A percentile compares a stretch with the other conserved stretches of the same genome.
Evolutionary conservation across 1,140 invertebrate species (phyloP).

Genomic region (Varroa destructor): DNA sequence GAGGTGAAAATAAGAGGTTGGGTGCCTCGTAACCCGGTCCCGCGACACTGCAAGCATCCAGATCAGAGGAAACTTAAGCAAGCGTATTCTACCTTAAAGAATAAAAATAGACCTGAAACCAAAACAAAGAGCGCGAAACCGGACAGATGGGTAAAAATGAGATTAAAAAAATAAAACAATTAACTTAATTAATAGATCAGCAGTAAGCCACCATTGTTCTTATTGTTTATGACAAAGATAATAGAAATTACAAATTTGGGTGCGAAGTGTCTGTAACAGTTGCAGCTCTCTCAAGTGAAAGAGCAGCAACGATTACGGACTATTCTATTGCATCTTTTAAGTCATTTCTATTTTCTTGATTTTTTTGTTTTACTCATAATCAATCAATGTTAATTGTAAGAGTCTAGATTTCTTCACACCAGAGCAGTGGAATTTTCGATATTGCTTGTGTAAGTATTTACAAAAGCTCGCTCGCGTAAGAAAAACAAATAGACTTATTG

Average conservation of each 20-base stretch:
- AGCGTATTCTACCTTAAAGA: not conserved
- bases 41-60: slow-evolving; percentile 3
- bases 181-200: not conserved
- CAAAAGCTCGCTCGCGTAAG: too few species aligned
- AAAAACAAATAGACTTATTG: not conserved
- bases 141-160: not conserved
- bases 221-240: too few species aligned
- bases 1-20: slow-evolving; percentile 17
- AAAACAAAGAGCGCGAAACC: not conserved
- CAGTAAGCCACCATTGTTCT: too few species aligned
- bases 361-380: too few species aligned
- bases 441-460: not conserved
- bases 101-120: not conserved
- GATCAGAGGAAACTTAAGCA: not conserved
- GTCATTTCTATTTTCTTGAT: too few species aligned
- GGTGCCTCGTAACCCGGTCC: not conserved
- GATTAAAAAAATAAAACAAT: not conserved
- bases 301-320: too few species aligned
- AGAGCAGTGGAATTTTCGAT: not conserved
- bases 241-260: too few species aligned
- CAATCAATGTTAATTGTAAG: not conserved
- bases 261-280: too few species aligned
- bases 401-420: not conserved
- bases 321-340: too few species aligned
- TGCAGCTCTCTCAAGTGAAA: too few species aligned